phyloP scores from a whole-genome alignment of 2,113 vertebrate species.

The Ardeotis arabs region DNA sequence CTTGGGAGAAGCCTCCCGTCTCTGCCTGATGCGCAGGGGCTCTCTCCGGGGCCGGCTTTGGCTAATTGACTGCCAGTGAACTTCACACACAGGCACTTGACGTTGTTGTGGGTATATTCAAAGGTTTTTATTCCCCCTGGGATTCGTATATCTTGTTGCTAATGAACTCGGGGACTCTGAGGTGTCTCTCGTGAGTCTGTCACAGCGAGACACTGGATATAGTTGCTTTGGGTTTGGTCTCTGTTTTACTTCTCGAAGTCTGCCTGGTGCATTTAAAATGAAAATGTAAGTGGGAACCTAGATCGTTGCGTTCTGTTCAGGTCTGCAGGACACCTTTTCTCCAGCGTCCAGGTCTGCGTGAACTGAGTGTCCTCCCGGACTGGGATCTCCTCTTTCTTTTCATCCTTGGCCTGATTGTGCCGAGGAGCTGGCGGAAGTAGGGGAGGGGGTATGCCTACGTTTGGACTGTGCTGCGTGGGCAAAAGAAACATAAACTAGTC shows the following conservation, averaged over 20 bases:
- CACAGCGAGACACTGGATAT: accelerated
- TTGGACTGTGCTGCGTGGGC: neutral
- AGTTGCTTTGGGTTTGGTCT: neutral
- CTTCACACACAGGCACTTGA: neutral
- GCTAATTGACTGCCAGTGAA: neutral
- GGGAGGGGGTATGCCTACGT: neutral
- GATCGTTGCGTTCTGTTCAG: accelerated
- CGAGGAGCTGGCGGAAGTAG: neutral
- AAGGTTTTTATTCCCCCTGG: neutral
- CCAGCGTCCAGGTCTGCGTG: neutral
- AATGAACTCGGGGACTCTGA: neutral
- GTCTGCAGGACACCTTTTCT: neutral
- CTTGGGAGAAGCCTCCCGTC: neutral
- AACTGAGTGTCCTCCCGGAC: accelerated
- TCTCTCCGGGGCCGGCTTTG: neutral
- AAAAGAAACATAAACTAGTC: neutral
- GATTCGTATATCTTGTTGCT: neutral
- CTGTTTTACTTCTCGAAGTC: neutral
- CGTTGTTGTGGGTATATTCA: neutral
- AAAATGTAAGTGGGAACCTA: neutral
- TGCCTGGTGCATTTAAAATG: accelerated
- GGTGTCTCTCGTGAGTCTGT: neutral
- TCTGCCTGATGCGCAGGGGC: neutral
- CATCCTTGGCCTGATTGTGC: neutral
- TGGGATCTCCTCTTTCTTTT: neutral